phyloP scores from a whole-genome alignment of 2,888 invertebrate genomes.

The Drosophila colorata region DNA sequence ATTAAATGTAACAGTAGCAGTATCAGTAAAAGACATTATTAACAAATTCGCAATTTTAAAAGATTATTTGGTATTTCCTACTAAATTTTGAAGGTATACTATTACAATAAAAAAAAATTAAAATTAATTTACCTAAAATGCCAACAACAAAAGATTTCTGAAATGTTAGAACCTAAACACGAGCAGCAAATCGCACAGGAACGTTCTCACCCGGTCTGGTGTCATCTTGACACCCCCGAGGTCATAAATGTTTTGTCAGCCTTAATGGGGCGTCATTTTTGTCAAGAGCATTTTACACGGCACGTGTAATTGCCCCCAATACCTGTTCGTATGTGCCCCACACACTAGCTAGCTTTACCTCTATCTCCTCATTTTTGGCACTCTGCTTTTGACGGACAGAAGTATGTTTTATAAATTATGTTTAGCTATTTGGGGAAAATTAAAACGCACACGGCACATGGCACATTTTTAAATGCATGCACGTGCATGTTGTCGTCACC shows the following conservation, averaged over 20 bases:
- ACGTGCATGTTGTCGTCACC: conserved; percentile 72
- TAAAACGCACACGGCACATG: conserved; percentile 71
- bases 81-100: too few relatives aligned
- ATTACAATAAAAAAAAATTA: too few relatives aligned
- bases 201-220: conserved; percentile 4
- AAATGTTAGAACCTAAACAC: background rate
- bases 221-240: conserved; percentile 67
- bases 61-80: too few relatives aligned
- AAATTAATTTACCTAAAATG: too few relatives aligned
- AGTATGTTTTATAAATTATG: conserved; percentile 74
- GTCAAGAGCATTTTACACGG: conserved; percentile 37
- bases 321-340: conserved; percentile 21
- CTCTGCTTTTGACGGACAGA: conserved; percentile 26
- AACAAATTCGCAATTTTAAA: too few relatives aligned
- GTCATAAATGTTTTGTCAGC: conserved; percentile 81
- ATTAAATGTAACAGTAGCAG: background rate
- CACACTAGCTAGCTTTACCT: conserved; percentile 4
- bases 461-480: conserved; percentile 76
- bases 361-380: conserved; percentile 31
- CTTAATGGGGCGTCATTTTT: conserved; percentile 69
- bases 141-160: too few relatives aligned
- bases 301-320: conserved; percentile 72
- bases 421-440: conserved; percentile 74
- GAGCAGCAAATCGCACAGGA: background rate
- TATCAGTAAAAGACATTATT: too few relatives aligned